phyloP scores from a whole-genome alignment of 2,888 invertebrate genomes.

The Zelleria hepariella region DNA sequence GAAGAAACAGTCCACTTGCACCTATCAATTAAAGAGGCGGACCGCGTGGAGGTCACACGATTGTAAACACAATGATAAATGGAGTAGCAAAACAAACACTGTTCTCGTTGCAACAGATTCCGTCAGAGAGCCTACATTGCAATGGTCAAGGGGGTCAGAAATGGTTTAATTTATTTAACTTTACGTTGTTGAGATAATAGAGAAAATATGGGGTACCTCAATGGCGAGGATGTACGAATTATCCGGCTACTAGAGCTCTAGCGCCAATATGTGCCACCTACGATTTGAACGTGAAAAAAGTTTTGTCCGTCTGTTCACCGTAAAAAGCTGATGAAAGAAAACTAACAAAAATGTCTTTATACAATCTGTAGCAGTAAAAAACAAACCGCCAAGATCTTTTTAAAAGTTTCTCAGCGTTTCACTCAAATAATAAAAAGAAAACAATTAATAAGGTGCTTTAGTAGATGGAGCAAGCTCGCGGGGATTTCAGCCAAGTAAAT shows the following conservation, averaged over 20 bases:
- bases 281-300: too few species aligned
- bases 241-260: too few species aligned
- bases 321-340: too few species aligned
- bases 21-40: constrained; percentile 33
- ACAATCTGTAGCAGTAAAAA: too few species aligned
- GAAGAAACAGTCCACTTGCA: constrained; percentile 35
- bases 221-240: too few species aligned
- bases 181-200: neutral
- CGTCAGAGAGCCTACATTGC: neutral
- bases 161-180: too few species aligned
- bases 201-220: too few species aligned
- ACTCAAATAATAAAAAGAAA: neutral
- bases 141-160: neutral
- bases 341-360: too few species aligned
- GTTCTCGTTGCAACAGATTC: neutral
- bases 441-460: neutral
- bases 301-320: too few species aligned
- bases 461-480: neutral
- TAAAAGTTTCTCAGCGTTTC: neutral
- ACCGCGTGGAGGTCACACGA: neutral
- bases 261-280: too few species aligned
- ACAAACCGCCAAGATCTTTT: too few species aligned
- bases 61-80: neutral
- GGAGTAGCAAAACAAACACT: neutral
- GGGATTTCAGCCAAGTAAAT: neutral